Evolutionary conservation across 1,140 invertebrate species (phyloP).

Genomic region (Cydia fagiglandana): DNA sequence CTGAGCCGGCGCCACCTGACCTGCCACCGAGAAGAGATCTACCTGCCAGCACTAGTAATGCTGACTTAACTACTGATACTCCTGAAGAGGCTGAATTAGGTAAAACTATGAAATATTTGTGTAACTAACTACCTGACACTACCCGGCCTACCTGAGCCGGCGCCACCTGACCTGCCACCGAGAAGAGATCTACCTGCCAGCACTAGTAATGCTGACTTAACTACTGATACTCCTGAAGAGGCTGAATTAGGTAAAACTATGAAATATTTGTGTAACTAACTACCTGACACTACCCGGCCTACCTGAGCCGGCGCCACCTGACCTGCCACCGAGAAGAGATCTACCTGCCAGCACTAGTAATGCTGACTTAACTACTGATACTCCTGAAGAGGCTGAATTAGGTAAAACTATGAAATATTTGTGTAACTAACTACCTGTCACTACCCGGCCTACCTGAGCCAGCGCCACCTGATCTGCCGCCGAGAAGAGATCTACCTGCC

Average conservation of each 20-base stretch:
- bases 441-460: slow-evolving; percentile 64
- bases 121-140: no score
- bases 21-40: slow-evolving; percentile 72
- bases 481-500: slow-evolving; percentile 65
- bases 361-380: slow-evolving; percentile 57
- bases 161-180: slow-evolving; percentile 72
- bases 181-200: slow-evolving; percentile 67
- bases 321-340: slow-evolving; percentile 71
- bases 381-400: slow-evolving; percentile 68
- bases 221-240: slow-evolving; percentile 67
- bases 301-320: slow-evolving; percentile 68
- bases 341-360: slow-evolving; percentile 45
- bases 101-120: slow-evolving; percentile 33
- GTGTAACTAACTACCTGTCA: no score
- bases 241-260: slow-evolving; percentile 57
- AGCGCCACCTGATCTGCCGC: slow-evolving; percentile 71
- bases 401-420: slow-evolving; percentile 40
- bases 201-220: slow-evolving; percentile 71
- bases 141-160: slow-evolving; percentile 66
- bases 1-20: slow-evolving; percentile 73
- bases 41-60: slow-evolving; percentile 71
- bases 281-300: no score
- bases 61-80: slow-evolving; percentile 64
- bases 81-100: slow-evolving; percentile 69
- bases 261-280: neutral